Evolutionary conservation across 2,797 vertebrate species (phyloP).

Genomic region (Prionace glauca): DNA sequence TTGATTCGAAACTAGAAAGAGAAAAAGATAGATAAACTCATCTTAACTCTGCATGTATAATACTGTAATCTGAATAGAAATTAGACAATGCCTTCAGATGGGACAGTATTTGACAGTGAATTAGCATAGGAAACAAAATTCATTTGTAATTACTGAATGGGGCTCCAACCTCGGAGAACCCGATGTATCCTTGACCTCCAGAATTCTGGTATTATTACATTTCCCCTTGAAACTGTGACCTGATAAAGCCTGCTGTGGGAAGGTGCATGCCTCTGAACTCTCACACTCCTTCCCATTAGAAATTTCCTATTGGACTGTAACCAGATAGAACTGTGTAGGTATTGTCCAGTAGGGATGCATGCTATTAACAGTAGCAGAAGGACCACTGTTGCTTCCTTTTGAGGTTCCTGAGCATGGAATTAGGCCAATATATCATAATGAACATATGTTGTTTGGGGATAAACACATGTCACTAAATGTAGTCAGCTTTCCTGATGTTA

Average conservation of each 20-base stretch:
- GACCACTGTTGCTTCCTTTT: constrained; percentile 44
- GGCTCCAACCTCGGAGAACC: constrained; percentile 41
- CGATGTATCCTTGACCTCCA: constrained; percentile 60
- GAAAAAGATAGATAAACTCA: not conserved
- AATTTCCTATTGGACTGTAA: constrained; percentile 51
- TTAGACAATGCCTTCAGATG: not conserved
- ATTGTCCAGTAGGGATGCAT: constrained; percentile 48
- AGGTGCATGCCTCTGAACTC: constrained; percentile 58
- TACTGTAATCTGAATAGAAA: not conserved
- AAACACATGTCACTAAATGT: constrained; percentile 27
- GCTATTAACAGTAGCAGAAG: constrained; percentile 46
- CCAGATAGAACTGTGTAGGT: constrained; percentile 43
- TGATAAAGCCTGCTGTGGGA: constrained; percentile 61
- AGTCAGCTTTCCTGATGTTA: constrained; percentile 31
- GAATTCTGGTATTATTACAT: constrained; percentile 53
- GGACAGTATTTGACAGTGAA: not conserved
- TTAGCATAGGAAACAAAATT: constrained; percentile 51
- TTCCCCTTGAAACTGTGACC: constrained; percentile 61
- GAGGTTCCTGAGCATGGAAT: constrained; percentile 40
- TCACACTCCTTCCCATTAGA: constrained; percentile 59
- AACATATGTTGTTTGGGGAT: constrained; percentile 29
- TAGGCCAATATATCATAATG: constrained; percentile 31
- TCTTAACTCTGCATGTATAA: not conserved
- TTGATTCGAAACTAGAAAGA: not conserved
- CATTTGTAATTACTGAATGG: constrained; percentile 54